Evolutionary conservation across 2,888 invertebrate genomes (phyloP).

Genomic region (Sisyra terminalis): DNA sequence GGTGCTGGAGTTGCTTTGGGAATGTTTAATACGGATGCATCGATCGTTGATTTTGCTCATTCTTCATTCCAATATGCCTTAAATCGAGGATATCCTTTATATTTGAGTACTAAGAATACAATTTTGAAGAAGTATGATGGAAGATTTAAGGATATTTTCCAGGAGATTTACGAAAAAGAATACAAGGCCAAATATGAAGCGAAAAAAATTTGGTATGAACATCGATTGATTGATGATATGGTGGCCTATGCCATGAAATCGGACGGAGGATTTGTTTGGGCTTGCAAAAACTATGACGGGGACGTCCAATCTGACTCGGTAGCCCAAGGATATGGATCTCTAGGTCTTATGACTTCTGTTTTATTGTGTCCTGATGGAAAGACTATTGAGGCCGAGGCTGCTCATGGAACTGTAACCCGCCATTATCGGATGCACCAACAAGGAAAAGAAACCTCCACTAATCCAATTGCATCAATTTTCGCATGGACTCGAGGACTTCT

Average conservation of each 20-base stretch:
- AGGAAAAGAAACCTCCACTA: slow-evolving; percentile 97
- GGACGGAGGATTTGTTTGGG: slow-evolving; percentile 98
- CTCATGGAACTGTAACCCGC: slow-evolving; percentile 92
- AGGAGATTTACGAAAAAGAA: slow-evolving; percentile 79
- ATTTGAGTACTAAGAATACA: slow-evolving; percentile 93
- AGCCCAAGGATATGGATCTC: slow-evolving; percentile 90
- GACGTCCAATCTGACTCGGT: slow-evolving; percentile 98
- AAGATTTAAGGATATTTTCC: slow-evolving; percentile 92
- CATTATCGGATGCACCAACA: slow-evolving; percentile 80
- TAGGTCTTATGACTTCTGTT: slow-evolving; percentile 97
- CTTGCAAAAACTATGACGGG: slow-evolving; percentile 98
- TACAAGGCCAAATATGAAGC: slow-evolving; percentile 77
- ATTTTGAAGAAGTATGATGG: slow-evolving; percentile 94
- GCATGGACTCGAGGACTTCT: slow-evolving; percentile 93
- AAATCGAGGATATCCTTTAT: slow-evolving; percentile 69
- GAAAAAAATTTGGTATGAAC: slow-evolving; percentile 91
- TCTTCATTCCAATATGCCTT: slow-evolving; percentile 86
- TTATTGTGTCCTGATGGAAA: slow-evolving; percentile 94
- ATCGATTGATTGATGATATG: slow-evolving; percentile 97
- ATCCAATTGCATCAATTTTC: slow-evolving; percentile 97
- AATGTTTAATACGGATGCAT: slow-evolving; percentile 94
- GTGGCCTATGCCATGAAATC: slow-evolving; percentile 96
- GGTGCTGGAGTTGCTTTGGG: slow-evolving; percentile 84
- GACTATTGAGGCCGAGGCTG: slow-evolving; percentile 96
- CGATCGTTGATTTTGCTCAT: slow-evolving; percentile 87